Evolutionary conservation across 1,140 invertebrate genomes (phyloP), one percentile per base, ranked within the genome.

Genomic region (Lordiphosa clarofinis): DNA sequence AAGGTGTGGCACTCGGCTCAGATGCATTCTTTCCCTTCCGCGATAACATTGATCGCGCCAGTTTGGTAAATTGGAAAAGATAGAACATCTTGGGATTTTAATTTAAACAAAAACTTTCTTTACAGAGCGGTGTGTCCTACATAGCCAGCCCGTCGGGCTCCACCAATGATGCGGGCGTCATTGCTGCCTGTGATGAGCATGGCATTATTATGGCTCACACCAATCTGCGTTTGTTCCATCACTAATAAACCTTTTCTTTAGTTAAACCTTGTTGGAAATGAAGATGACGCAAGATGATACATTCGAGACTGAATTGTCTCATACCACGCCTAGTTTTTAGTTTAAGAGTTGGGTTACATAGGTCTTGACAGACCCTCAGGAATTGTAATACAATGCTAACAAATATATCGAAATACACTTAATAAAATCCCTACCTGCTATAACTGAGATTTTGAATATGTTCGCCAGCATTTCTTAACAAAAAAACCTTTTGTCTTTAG

Each of bases 21-120:
- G 98, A 99, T 91, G 98, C 98, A 0, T 99, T 99, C 91, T 99
- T 99, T 90, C 98, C 98, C 33, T 99, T 99, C 91, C 92, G 97
- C 70, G 98, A 99, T 82, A 99, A 99, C 86, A 95, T 99, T 46
- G 98, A 99, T 89, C 92, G 98, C 73, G 98, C 98, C 56, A 91
- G 92, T 71, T 92, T 96, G 92, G 97, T 98, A 89, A 88, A 88
- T 10, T 36, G 4, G 4, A 28, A 21, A 3, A 39, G 21, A 7
- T 8, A 7, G 6, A 11, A 3, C 8, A 19, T 3, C 3, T 12
- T 10, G 2, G 24, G 0, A 0, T 37, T 5, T 10, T 12, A 40
- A 21, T 35, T 11, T 42, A 19, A 31, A 7, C 8, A 33, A 73
- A 68, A 70, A 36, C 39, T 42, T 0, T 4, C 57, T 82, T 90